phyloP scores from a whole-genome alignment of 2,113 vertebrate species.

The Dissostichus mawsoni region DNA sequence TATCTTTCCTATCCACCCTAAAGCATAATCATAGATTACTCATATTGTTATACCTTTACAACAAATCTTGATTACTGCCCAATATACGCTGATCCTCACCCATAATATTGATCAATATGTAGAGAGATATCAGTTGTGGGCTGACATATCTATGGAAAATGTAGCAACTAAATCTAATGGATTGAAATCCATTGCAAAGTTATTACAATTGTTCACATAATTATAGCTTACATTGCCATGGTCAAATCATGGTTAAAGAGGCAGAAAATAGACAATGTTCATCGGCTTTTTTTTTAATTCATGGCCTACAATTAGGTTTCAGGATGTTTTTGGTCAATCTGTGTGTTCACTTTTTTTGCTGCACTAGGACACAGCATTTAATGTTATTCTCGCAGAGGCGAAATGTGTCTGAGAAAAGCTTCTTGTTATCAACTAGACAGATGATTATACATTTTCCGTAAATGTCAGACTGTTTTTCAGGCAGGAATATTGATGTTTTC shows the following conservation, averaged over 20 bases:
- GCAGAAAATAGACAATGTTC: not conserved
- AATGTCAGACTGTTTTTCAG: conserved; percentile 61
- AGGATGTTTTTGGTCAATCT: not conserved
- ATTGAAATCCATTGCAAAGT: conserved; percentile 16
- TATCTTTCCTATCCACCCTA: conserved; percentile 9
- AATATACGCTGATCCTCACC: conserved; percentile 9
- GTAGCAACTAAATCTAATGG: not conserved
- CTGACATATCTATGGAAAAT: conserved; percentile 30
- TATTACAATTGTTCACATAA: conserved; percentile 21
- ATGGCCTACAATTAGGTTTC: not conserved
- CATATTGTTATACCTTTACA: not conserved
- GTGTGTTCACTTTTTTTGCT: not conserved
- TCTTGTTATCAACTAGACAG: conserved; percentile 30
- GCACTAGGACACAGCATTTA: not conserved
- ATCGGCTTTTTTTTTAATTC: not conserved
- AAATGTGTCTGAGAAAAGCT: conserved; percentile 8
- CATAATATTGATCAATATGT: conserved; percentile 21
- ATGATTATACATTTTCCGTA: conserved; percentile 41
- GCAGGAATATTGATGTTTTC: conserved; percentile 23
- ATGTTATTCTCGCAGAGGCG: conserved; percentile 14
- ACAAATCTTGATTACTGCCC: not conserved
- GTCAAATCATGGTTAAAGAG: conserved; percentile 18
- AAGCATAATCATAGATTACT: conserved; percentile 13
- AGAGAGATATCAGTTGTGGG: not conserved
- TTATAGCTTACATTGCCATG: not conserved